Conservation (phyloP, 2,797 vertebrate genomes). For the Siniperca scherzeri region DNA sequence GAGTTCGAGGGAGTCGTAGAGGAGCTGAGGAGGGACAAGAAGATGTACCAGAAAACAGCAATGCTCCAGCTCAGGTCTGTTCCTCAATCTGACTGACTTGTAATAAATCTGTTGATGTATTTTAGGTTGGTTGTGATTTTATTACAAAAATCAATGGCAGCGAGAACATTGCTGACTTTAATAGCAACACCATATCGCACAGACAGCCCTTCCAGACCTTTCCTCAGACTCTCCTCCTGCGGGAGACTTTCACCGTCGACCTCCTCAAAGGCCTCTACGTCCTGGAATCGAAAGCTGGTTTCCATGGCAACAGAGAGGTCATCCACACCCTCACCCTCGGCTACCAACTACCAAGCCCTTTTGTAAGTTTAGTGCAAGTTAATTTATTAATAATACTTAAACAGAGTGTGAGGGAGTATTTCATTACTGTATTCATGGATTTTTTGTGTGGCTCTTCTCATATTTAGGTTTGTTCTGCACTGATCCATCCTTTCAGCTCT, state of each 20-base stretch:
- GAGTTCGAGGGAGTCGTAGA: constrained; percentile 87
- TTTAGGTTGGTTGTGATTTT: not conserved
- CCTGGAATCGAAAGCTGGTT: constrained; percentile 87
- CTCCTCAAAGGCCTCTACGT: constrained; percentile 82
- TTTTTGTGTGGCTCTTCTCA: constrained; percentile 2
- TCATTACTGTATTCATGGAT: not conserved
- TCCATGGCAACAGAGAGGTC: constrained; percentile 82
- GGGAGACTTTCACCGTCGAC: constrained; percentile 89
- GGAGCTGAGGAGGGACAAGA: constrained; percentile 85
- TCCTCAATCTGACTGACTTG: not conserved
- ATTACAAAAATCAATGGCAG: not conserved
- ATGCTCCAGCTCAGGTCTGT: constrained; percentile 86
- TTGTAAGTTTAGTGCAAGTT: constrained; percentile 81
- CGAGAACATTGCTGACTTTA: constrained; percentile 2
- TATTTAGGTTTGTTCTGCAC: constrained; percentile 87
- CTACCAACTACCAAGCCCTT: constrained; percentile 84
- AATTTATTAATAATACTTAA: constrained; percentile 1
- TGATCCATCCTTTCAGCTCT: constrained; percentile 86
- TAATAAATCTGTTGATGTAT: not conserved
- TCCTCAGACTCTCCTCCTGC: constrained; percentile 86
- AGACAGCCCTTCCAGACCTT: constrained; percentile 89
- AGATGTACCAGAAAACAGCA: constrained; percentile 87
- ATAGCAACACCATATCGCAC: constrained; percentile 42
- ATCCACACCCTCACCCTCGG: constrained; percentile 87
- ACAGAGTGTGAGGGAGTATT: not conserved